Evolutionary conservation across 30 jellyfish, hydroid and myxozoan genomes (phyloP).

Genomic region (Aurelia aurita complex sp. Pacific): DNA sequence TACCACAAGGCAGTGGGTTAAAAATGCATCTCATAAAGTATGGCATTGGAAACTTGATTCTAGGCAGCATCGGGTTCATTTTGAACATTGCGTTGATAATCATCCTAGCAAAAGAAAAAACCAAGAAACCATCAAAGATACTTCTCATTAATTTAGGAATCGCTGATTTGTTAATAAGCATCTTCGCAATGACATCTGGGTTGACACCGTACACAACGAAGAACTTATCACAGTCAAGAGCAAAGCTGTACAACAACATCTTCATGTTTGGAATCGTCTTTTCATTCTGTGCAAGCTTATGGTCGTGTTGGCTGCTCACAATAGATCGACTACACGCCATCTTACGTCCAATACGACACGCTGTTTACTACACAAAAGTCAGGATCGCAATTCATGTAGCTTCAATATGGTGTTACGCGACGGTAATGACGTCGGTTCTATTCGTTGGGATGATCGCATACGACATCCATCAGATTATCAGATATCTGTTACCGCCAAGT

Average conservation of each 20-base stretch:
- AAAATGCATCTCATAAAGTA: slow-evolving; percentile 14
- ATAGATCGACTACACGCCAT: slow-evolving; percentile 27
- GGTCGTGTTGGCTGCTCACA: slow-evolving; percentile 44
- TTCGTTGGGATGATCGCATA: neutral
- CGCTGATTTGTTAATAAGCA: slow-evolving; percentile 17
- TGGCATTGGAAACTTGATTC: neutral
- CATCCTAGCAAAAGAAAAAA: neutral
- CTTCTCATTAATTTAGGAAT: slow-evolving; percentile 15
- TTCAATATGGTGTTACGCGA: slow-evolving; percentile 14
- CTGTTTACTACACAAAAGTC: slow-evolving; percentile 18
- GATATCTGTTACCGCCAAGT: slow-evolving; percentile 29
- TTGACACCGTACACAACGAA: neutral
- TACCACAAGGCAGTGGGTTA: neutral
- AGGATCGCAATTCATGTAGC: slow-evolving; percentile 9
- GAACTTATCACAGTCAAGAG: neutral
- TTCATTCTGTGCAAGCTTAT: slow-evolving; percentile 24
- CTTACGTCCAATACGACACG: slow-evolving; percentile 17
- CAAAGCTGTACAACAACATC: neutral
- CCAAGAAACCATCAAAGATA: slow-evolving; percentile 10
- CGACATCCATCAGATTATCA: neutral
- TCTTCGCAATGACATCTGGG: neutral
- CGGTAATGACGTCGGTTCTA: neutral
- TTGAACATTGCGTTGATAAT: neutral
- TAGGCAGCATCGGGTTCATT: neutral
- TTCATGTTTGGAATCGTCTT: neutral